Base-by-base conservation (phyloP, 2,888 invertebrate species). In the Hirtodrosophila histrioides region DNA sequence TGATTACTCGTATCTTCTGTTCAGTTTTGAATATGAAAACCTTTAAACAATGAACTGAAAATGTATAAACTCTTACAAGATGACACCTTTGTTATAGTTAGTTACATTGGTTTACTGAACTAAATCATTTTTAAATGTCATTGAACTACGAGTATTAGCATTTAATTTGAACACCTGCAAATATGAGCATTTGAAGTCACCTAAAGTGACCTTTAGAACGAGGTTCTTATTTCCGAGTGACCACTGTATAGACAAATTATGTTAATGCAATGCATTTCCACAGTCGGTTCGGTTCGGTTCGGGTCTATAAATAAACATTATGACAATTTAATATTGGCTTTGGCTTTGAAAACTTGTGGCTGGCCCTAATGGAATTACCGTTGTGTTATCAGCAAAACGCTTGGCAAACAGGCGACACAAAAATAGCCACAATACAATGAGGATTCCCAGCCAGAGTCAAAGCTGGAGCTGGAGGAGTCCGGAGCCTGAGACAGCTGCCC, bases 271-370 rank as follows among this genome's bases (percentile, higher is more conserved):
- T 78, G 58, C 48, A 65, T 49, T 53, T 46, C 23, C 27, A 36
- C 49, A 17, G 27, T 27, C 27, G 27, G 27, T 40, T 9, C 10
- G 29, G n/a, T n/a, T 27, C 40, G 3, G 10, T 29, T 55, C 24
- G 36, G 51, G 48, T 54, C 64, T 78, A 78, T 78, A 82, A 88
- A 82, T 82, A 86, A 68, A 79, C 77, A 75, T 71, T 88, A 86
- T 78, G 88, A 86, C 81, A 79, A 75, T 82, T 78, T 82, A 69
- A 82, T 82, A 86, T 88, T 82, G 88, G 86, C 70, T 66, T 60
- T 68, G 58, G 78, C 65, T 68, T 61, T 56, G 46, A 57, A 57
- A 58, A 49, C 37, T 68, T 48, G 54, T 65, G 77, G 72, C 67
- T 49, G 41, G 60, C 31, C 70, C 56, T 74, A 87, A 87, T 82